phyloP scores from a whole-genome alignment of 1,140 invertebrate genomes.

The Panagrolaimus sp. region DNA sequence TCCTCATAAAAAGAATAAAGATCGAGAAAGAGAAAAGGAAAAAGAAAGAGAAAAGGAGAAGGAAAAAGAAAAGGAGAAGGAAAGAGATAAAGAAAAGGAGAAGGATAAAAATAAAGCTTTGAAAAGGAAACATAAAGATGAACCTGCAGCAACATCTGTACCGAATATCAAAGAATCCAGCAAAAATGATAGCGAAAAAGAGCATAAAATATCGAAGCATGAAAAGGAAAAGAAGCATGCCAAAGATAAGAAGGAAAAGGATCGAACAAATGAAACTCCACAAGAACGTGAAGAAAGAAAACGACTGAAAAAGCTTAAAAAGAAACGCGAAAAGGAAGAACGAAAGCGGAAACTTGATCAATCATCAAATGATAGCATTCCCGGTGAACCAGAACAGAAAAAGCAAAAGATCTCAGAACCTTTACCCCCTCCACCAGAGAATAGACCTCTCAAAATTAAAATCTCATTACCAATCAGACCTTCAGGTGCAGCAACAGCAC shows the following conservation, averaged over 20 bases:
- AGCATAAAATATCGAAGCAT: not conserved
- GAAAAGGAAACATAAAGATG: constrained; percentile 3
- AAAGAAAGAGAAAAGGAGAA: not conserved
- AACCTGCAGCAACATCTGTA: not conserved
- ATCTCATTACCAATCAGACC: not conserved
- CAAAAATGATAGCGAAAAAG: not conserved
- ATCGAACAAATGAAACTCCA: not conserved
- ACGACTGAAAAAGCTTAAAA: not conserved
- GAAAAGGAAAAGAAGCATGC: not conserved
- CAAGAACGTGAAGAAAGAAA: constrained; percentile 7
- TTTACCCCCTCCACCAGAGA: not conserved
- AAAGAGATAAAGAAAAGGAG: not conserved
- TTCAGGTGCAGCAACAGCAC: not conserved
- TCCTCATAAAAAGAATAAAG: not conserved
- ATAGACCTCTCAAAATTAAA: not conserved
- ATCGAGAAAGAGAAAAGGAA: not conserved
- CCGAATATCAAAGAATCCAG: too few species aligned
- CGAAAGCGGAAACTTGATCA: not conserved
- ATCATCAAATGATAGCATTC: not conserved
- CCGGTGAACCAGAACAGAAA: not conserved
- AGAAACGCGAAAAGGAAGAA: not conserved
- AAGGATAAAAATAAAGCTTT: not conserved
- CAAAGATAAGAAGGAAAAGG: not conserved
- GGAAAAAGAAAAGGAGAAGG: not conserved
- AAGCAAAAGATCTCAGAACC: not conserved